Conservation (phyloP, 2,113 vertebrate genomes). For the Acrocephalus kingi region DNA sequence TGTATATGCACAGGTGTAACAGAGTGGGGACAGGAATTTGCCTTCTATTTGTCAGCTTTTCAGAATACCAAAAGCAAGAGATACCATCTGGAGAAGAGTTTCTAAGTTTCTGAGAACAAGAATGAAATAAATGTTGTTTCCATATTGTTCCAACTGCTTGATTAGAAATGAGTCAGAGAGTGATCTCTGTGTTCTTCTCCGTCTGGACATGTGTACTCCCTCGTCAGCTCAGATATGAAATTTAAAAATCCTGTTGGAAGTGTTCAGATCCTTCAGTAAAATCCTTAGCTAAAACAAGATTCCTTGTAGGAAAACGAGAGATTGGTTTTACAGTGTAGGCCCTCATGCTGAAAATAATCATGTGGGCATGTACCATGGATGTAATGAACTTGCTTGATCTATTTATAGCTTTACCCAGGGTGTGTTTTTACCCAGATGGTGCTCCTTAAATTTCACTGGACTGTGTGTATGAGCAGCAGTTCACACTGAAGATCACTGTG, state of each 20-base stretch:
- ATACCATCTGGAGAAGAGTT: slow-evolving; percentile 30
- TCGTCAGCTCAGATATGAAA: not conserved
- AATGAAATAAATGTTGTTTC: not conserved
- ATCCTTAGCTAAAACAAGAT: not conserved
- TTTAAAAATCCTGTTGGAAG: not conserved
- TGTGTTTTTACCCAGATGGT: not conserved
- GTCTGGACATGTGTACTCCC: not conserved
- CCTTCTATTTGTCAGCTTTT: not conserved
- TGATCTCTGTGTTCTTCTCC: not conserved
- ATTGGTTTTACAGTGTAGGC: not conserved
- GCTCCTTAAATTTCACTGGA: slow-evolving; percentile 34
- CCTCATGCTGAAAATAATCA: not conserved
- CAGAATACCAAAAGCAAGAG: not conserved
- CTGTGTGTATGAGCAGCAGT: not conserved
- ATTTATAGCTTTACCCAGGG: slow-evolving; percentile 16
- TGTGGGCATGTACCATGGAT: not conserved
- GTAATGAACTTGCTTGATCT: slow-evolving; percentile 6
- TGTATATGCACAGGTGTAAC: not conserved
- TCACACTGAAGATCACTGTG: not conserved
- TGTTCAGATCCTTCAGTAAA: not conserved
- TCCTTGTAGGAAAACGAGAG: not conserved
- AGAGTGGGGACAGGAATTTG: not conserved
- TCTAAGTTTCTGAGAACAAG: not conserved
- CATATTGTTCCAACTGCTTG: not conserved
- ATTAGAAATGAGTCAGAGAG: slow-evolving; percentile 14